Percentiles rank a stretch among this genome's conserved stretches.
Evolutionary conservation across 2,113 vertebrate species (phyloP).

Genomic region (Xenopus laevis): DNA sequence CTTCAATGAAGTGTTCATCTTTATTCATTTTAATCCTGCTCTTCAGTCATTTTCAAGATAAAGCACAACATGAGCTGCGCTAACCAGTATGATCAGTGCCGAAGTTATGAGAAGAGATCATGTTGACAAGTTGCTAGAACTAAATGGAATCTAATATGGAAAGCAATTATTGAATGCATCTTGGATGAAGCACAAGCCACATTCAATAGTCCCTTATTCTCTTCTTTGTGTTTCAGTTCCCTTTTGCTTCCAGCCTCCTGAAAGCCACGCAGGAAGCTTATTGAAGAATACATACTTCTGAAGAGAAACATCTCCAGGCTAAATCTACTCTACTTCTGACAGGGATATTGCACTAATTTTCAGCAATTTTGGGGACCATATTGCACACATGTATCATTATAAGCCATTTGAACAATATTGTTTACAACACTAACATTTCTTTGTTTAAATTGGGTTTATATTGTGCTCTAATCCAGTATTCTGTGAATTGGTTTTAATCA

Average conservation of each 20-base stretch:
- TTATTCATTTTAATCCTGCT: slow-evolving; percentile 57
- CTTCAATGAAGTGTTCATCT: slow-evolving; percentile 75
- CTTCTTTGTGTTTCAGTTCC: slow-evolving; percentile 75
- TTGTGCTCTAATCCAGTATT: no score
- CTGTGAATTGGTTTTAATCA: no score
- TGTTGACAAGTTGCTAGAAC: slow-evolving; percentile 51
- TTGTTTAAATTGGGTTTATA: no score
- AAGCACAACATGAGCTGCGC: slow-evolving; percentile 59
- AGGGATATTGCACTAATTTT: no score
- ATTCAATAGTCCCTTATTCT: slow-evolving; percentile 56
- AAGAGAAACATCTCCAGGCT: slow-evolving; percentile 65
- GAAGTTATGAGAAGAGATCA: slow-evolving; percentile 49
- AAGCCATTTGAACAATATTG: no score
- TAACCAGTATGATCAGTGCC: slow-evolving; percentile 52
- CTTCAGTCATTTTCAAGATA: slow-evolving; percentile 63
- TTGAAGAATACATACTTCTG: slow-evolving; percentile 78
- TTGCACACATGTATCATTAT: no score
- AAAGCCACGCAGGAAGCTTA: slow-evolving; percentile 76
- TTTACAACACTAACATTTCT: no score
- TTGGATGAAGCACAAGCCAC: slow-evolving; percentile 53
- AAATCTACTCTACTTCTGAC: neutral
- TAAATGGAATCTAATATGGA: slow-evolving; percentile 57
- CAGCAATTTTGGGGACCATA: no score
- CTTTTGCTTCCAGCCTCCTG: slow-evolving; percentile 81
- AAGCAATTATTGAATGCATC: slow-evolving; percentile 51